Conservation (phyloP, 2,797 vertebrate genomes). For the Cirrhinus mrigala region DNA sequence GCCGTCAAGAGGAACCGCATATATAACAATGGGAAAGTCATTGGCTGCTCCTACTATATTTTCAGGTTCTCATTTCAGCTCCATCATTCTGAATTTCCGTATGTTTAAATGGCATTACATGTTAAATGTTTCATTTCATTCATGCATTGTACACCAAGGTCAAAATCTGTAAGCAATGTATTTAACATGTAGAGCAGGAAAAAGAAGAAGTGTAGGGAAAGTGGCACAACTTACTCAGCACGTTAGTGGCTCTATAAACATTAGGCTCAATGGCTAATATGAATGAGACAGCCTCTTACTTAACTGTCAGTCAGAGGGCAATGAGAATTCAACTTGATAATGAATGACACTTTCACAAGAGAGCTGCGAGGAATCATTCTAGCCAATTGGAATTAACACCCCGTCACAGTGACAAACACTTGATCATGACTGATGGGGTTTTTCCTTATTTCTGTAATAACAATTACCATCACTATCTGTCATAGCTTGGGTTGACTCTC, state of each 20-base stretch:
- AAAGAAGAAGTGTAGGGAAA: conserved; percentile 37
- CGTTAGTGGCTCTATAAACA: conserved; percentile 32
- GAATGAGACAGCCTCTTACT: conserved; percentile 57
- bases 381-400: conserved; percentile 58
- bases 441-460: conserved; percentile 48
- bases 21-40: conserved; percentile 43
- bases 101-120: neutral
- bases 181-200: conserved; percentile 44
- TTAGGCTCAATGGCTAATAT: conserved; percentile 47
- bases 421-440: conserved; percentile 59
- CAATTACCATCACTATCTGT: conserved; percentile 37
- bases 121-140: neutral
- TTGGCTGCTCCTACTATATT: neutral
- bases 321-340: conserved; percentile 58
- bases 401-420: conserved; percentile 54
- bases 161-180: conserved; percentile 47
- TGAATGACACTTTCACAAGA: conserved; percentile 59
- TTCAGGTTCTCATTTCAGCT: conserved; percentile 14
- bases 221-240: conserved; percentile 44
- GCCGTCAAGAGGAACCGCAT: conserved; percentile 38
- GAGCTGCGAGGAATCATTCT: conserved; percentile 58
- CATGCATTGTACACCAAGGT: conserved; percentile 2
- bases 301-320: conserved; percentile 58
- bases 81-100: neutral
- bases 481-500: conserved; percentile 1